These are phyloP conservation scores for Arctopsyche grandis DNA, from an alignment of 1,140 invertebrate species.

Conservation along the genomic window DNA sequence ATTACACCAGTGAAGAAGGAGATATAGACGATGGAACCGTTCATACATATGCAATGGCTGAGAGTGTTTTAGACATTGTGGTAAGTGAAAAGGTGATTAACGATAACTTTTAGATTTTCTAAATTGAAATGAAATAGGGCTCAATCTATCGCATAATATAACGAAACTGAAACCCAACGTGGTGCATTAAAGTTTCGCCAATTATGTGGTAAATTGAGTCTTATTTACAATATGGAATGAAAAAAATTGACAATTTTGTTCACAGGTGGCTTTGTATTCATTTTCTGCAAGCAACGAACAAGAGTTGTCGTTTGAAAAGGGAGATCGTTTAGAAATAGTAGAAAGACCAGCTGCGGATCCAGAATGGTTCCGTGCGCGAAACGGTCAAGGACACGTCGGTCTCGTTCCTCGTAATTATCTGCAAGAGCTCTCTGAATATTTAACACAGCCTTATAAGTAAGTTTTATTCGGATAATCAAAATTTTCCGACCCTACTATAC, in stretches of 20 bases:
- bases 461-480: constrained; percentile 41
- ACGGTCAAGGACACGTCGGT: constrained; percentile 89
- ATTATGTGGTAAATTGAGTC: no score
- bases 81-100: constrained; percentile 66
- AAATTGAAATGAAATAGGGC: no score
- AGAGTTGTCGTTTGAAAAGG: constrained; percentile 97
- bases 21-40: constrained; percentile 83
- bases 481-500: not conserved
- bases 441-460: constrained; percentile 80
- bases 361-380: constrained; percentile 97
- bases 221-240: no score
- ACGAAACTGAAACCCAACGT: no score
- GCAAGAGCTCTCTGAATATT: constrained; percentile 88
- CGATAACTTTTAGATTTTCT: constrained; percentile 4
- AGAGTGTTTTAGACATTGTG: constrained; percentile 94
- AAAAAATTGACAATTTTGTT: not conserved
- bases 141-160: no score
- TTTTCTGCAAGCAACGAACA: constrained; percentile 96
- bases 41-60: constrained; percentile 91
- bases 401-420: constrained; percentile 97
- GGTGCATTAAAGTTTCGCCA: no score
- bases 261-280: constrained; percentile 85
- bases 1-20: constrained; percentile 95
- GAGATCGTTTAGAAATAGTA: constrained; percentile 92
- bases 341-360: constrained; percentile 96